Evolutionary conservation across 2,888 invertebrate genomes (phyloP).

Genomic region (Eupithecia centaureata): DNA sequence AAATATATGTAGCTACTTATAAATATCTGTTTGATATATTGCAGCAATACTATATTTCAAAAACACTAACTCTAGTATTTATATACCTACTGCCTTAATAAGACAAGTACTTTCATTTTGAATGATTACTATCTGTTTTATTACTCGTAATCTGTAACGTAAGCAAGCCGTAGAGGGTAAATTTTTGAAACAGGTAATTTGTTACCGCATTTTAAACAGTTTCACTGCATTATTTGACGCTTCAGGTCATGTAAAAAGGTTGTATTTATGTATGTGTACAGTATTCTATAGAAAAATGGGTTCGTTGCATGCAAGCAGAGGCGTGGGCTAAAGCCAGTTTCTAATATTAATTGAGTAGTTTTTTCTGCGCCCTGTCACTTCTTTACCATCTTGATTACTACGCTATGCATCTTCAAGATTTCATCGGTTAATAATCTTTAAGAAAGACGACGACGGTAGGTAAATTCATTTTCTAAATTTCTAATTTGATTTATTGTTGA

Average conservation of each 20-base stretch:
- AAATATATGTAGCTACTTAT: too few relatives aligned
- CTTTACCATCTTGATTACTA: conserved; percentile 22
- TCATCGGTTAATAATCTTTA: conserved; percentile 10
- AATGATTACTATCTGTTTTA: neutral
- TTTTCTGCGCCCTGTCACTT: conserved; percentile 31
- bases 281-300: conserved; percentile 1
- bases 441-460: neutral
- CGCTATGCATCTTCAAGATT: conserved; percentile 2
- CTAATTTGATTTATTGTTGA: neutral
- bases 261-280: neutral
- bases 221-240: neutral
- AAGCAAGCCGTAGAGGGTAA: neutral
- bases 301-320: conserved; percentile 18
- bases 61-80: too few relatives aligned
- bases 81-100: too few relatives aligned
- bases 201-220: conserved; percentile 4
- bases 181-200: neutral
- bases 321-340: conserved; percentile 30
- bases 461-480: neutral
- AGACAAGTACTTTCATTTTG: too few relatives aligned
- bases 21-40: too few relatives aligned
- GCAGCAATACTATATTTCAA: too few relatives aligned
- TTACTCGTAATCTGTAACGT: neutral
- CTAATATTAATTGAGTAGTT: conserved; percentile 42
- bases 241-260: neutral